phyloP scores from a whole-genome alignment of 2,888 invertebrate species.

The Lepidochrysops patricia region DNA sequence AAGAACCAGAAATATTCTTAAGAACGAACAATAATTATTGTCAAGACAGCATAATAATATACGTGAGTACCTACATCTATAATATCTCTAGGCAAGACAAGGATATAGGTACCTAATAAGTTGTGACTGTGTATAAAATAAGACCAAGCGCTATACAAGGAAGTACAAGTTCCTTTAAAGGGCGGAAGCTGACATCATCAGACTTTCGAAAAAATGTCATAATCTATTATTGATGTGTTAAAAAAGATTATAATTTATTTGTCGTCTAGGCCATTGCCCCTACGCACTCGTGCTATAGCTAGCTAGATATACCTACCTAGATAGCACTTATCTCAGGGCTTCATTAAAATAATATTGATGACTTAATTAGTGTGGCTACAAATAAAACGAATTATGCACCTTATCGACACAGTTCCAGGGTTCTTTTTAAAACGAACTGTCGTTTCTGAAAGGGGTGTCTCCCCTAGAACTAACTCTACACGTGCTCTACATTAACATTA shows the following conservation, averaged over 20 bases:
- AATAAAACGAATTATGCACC: background rate
- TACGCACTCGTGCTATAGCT: background rate
- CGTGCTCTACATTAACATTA: background rate
- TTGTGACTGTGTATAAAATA: background rate
- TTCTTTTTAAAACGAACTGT: background rate
- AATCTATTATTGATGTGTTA: background rate
- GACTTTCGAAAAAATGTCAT: background rate
- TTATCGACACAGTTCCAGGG: background rate
- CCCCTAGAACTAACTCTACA: background rate
- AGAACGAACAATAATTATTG: too few relatives aligned
- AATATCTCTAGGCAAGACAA: background rate
- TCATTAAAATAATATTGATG: background rate
- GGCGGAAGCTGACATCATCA: background rate
- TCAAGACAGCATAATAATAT: too few relatives aligned
- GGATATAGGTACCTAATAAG: background rate
- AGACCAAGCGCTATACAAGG: background rate
- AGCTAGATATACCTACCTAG: background rate
- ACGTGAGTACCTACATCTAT: too few relatives aligned
- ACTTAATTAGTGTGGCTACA: background rate
- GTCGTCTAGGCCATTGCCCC: background rate
- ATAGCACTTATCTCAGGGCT: background rate
- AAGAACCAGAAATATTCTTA: too few relatives aligned
- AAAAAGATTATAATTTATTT: background rate
- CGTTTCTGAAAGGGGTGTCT: background rate
- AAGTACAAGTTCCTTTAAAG: background rate